These are phyloP conservation scores for Propsilocerus akamusi DNA, from an alignment of 1,140 invertebrate species.

Conservation along the genomic window DNA sequence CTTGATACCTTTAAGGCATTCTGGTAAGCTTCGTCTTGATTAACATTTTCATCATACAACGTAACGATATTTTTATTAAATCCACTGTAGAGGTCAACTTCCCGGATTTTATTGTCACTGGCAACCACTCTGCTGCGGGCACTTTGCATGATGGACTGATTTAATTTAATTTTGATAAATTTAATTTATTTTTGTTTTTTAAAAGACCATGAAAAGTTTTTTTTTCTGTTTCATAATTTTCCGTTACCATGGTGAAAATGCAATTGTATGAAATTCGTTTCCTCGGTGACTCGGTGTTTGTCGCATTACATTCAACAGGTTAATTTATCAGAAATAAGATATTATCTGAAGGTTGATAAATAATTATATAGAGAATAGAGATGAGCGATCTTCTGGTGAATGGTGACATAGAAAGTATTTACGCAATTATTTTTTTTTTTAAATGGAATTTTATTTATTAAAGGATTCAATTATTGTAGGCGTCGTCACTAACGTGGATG, in stretches of 20 bases:
- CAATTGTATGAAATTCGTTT: neutral
- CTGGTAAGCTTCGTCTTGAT: neutral
- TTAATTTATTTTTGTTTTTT: neutral
- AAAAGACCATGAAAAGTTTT: neutral
- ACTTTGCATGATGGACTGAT: neutral
- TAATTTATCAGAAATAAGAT: too few species aligned
- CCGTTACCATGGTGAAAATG: neutral
- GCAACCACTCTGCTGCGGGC: neutral
- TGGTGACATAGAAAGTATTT: too few species aligned
- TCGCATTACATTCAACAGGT: too few species aligned
- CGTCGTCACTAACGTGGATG: too few species aligned
- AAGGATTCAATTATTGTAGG: too few species aligned
- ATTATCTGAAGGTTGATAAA: too few species aligned
- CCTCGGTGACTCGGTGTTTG: too few species aligned
- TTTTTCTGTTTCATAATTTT: neutral
- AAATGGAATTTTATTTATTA: too few species aligned
- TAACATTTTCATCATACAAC: neutral
- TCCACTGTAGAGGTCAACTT: neutral
- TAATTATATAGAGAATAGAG: too few species aligned
- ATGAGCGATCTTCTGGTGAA: too few species aligned
- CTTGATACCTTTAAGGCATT: neutral
- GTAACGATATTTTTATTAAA: neutral
- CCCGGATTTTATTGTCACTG: neutral
- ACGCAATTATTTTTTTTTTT: too few species aligned
- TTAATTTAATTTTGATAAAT: neutral